Evolutionary conservation across 2,113 vertebrate species (phyloP).

Genomic region (Ondatra zibethicus): DNA sequence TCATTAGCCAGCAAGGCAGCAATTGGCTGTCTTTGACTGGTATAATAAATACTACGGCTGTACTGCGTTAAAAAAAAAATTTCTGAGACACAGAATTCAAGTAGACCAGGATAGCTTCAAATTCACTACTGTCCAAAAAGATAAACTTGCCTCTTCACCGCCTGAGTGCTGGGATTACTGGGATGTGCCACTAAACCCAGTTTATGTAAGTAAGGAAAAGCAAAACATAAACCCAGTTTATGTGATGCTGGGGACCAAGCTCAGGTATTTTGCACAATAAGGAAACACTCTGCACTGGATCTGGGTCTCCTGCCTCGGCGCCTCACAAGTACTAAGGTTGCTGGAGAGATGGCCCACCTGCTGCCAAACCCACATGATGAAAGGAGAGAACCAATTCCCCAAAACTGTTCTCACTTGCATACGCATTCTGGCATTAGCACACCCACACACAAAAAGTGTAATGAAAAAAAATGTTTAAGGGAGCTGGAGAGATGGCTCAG

Average conservation of each 20-base stretch:
- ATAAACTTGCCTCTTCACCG: neutral
- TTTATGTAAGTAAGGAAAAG: neutral
- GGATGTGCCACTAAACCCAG: neutral
- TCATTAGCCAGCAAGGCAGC: neutral
- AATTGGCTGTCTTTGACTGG: neutral
- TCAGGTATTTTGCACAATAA: neutral
- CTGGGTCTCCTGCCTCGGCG: neutral
- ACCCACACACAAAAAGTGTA: neutral
- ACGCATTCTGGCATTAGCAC: neutral
- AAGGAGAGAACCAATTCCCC: neutral
- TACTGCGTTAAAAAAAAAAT: neutral
- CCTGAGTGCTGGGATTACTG: neutral
- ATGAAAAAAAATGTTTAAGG: neutral
- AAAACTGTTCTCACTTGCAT: neutral
- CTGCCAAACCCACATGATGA: neutral
- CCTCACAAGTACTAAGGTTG: neutral
- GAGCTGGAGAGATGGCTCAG: no score
- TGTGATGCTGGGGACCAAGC: neutral
- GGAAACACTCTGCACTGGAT: neutral
- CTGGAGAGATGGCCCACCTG: neutral
- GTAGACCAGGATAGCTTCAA: neutral
- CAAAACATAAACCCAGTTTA: neutral
- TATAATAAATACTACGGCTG: neutral
- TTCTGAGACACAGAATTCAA: neutral
- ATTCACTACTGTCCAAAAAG: neutral